Conservation (phyloP, 2,113 vertebrate species). For the Actenoides hombroni region DNA sequence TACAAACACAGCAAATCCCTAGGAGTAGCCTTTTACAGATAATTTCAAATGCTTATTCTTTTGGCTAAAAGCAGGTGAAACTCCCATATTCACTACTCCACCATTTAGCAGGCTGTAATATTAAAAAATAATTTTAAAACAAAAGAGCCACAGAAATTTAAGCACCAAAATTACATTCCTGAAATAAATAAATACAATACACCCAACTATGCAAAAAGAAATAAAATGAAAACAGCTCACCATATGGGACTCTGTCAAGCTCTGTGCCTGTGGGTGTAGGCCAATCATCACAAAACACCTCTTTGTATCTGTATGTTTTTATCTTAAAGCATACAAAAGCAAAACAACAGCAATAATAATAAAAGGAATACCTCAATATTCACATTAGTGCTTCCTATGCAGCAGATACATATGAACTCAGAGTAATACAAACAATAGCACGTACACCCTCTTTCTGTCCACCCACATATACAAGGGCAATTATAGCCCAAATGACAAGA, state of each 20-base stretch:
- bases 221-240: neutral
- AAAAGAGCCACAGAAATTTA: neutral
- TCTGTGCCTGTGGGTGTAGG: neutral
- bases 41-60: neutral
- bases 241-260: slow-evolving; percentile 1
- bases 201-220: neutral
- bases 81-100: neutral
- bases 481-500: neutral
- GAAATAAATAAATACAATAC: neutral
- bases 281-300: neutral
- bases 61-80: neutral
- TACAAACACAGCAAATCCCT: neutral
- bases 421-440: neutral
- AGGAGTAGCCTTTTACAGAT: neutral
- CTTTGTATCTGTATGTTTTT: neutral
- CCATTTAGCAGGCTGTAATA: neutral
- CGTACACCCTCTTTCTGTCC: neutral
- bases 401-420: neutral
- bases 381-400: neutral
- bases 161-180: neutral
- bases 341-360: neutral
- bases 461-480: neutral
- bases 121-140: neutral
- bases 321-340: neutral
- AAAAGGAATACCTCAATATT: neutral